Percentiles rank a stretch among this genome's conserved stretches.
Evolutionary conservation across 1,140 invertebrate genomes (phyloP).

Genomic region (Platorchestia sp.): DNA sequence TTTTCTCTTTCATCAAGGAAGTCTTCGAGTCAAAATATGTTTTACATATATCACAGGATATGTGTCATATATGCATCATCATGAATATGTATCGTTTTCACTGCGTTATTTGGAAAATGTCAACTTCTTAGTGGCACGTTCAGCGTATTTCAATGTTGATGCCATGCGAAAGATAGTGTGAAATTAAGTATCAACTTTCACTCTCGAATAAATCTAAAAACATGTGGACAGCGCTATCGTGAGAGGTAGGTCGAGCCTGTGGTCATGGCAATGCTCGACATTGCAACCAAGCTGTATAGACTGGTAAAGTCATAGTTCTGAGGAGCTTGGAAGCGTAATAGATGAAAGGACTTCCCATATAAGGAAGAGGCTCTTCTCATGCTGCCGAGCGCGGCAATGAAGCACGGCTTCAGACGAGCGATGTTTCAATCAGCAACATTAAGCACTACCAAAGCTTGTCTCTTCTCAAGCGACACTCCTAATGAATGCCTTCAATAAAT

Average conservation of each 20-base stretch:
- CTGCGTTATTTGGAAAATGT: no score
- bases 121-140: no score
- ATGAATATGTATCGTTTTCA: no score
- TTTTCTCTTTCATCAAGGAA: not conserved
- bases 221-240: not conserved
- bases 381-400: not conserved
- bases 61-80: no score
- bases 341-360: not conserved
- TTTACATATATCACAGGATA: no score
- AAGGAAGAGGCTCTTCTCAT: not conserved
- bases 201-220: not conserved
- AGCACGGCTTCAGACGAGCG: not conserved
- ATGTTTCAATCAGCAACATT: not conserved
- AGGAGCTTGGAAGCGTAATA: not conserved
- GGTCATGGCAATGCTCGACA: not conserved
- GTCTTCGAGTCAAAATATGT: not conserved
- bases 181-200: no score
- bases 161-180: no score
- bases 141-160: no score
- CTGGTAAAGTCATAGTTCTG: not conserved
- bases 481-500: conserved; percentile 36
- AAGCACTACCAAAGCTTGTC: not conserved
- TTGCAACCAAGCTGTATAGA: not conserved
- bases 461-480: not conserved
- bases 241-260: not conserved